Conservation (phyloP, 2,113 vertebrate species). For the Vimba vimba region DNA sequence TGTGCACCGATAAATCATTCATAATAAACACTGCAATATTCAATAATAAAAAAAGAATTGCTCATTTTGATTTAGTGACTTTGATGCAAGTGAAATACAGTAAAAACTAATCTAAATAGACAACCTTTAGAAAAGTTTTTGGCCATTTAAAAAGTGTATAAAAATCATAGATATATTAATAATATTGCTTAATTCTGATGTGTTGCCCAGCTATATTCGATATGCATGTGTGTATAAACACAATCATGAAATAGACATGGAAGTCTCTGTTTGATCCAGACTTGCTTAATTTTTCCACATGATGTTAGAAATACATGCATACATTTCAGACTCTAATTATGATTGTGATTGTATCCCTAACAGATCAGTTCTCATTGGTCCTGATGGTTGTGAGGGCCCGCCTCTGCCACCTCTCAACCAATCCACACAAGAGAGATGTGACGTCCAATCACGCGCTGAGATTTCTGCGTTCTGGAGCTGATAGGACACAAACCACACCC, state of each 20-base stretch:
- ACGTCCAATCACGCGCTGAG: conserved; percentile 67
- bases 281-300: neutral
- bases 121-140: no score
- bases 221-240: neutral
- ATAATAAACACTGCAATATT: no score
- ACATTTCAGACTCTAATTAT: neutral
- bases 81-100: no score
- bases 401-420: conserved; percentile 66
- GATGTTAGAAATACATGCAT: no score
- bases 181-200: no score
- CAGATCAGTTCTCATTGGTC: conserved; percentile 62
- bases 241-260: neutral
- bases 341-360: neutral
- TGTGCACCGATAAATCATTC: no score
- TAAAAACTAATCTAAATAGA: no score
- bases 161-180: no score
- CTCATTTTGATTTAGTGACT: no score
- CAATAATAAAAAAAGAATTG: no score
- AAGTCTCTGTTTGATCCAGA: neutral
- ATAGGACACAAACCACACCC: conserved; percentile 72
- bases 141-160: no score
- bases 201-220: neutral
- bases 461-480: conserved; percentile 70
- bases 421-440: conserved; percentile 69
- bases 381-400: conserved; percentile 71